Evolutionary conservation across 1,140 invertebrate genomes (phyloP), one percentile per base, ranked within the genome.

Genomic region (Pristionchus pacificus): DNA sequence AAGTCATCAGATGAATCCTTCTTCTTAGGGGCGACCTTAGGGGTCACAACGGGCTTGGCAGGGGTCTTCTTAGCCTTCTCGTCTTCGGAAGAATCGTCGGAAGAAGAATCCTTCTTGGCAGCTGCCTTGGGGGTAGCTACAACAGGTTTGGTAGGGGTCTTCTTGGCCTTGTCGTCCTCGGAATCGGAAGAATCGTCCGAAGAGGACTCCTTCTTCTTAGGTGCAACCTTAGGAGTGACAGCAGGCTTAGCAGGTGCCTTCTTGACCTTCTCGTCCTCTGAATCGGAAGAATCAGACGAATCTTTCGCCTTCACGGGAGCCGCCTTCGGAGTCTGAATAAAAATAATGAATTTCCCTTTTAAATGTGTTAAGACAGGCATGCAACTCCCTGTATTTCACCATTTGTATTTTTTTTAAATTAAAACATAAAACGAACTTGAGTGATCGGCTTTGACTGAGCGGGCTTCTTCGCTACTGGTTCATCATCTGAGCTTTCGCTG

Each of bases 191-290:
- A 62, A 25, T 30, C 32, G 32, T 33, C 60, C 2, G 70, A 71
- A 10, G 38, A 49, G 19, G 38, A 6, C 19, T 6, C 38, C 38
- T 49, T 31, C 27, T 74, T 75, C 60, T 74, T 75, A 33, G 65
- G 72, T 38, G 60, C 68, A 15, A 70, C 15, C 19, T 10, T 19
- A 49, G 38, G 28, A 30, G 71, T 38, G 24, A 31, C 30, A 27
- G 33, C 71, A 33, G 70, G 68, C 71, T 71, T 71, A 24, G 70
- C 30, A 29, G 71, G 58, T 28, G 71, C 28, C 62, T 64, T 72
- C 49, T 72, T 72, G 24, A 69, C 68, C 24, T 68, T 28, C 57
- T 73, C 71, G 31, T 71, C 71, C 6, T 71, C 71, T 10, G 71
- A 74, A 64, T 28, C 55, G 57, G 32, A 64, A 24, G 29, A 31